A percentile compares a stretch with the other conserved stretches of the same genome.
These are phyloP conservation scores for Otus scops DNA, from an alignment of 2,797 vertebrate genomes.

Conservation along the genomic window DNA sequence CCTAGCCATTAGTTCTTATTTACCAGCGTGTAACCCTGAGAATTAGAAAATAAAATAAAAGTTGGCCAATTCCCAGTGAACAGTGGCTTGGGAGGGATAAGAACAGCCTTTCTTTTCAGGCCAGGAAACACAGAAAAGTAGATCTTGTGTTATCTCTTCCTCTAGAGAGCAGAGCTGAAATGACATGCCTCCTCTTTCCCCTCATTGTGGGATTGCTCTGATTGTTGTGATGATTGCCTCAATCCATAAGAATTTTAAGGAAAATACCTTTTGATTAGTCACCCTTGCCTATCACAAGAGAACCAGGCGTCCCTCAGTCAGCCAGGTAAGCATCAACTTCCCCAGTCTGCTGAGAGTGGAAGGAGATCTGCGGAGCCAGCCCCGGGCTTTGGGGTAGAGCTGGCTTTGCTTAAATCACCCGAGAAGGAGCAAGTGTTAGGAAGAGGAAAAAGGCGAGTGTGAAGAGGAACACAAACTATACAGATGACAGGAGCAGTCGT, in stretches of 20 bases:
- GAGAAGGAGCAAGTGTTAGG: neutral
- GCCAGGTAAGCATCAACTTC: neutral
- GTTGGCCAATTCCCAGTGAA: neutral
- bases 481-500: neutral
- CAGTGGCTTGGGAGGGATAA: neutral
- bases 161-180: conserved; percentile 2
- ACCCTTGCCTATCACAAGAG: neutral
- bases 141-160: conserved; percentile 11
- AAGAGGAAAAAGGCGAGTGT: neutral
- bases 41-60: neutral
- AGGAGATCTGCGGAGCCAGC: neutral
- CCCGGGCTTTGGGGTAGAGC: neutral
- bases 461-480: neutral
- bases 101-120: neutral
- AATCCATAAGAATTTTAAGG: neutral
- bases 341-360: neutral
- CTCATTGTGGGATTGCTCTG: neutral
- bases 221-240: conserved; percentile 40
- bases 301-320: neutral
- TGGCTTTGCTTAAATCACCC: neutral
- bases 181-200: neutral
- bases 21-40: neutral
- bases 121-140: neutral
- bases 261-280: conserved; percentile 36
- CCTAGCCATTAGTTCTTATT: neutral